phyloP scores from a whole-genome alignment of 1,140 invertebrate species.

The Drosophila ironensis region DNA sequence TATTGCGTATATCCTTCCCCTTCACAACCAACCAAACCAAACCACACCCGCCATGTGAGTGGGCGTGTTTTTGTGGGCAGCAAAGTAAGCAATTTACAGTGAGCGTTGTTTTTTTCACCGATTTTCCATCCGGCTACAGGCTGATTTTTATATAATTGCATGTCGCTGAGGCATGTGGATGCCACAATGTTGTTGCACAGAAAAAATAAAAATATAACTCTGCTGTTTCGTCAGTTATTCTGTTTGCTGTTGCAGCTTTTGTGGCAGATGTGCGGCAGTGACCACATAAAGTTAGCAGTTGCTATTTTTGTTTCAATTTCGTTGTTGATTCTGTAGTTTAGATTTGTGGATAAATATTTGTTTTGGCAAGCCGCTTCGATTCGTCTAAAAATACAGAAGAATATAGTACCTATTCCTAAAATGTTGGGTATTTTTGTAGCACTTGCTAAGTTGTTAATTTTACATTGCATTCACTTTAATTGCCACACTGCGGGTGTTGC shows the following conservation, averaged over 20 bases:
- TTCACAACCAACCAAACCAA: constrained; percentile 11
- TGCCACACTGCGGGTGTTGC: constrained; percentile 3
- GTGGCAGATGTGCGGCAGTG: too few species aligned
- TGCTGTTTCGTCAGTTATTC: constrained; percentile 8
- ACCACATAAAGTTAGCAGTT: too few species aligned
- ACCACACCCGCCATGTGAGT: constrained; percentile 19
- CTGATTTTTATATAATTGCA: constrained; percentile 72
- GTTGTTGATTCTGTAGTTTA: too few species aligned
- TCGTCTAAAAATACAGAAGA: too few species aligned
- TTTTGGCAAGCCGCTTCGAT: too few species aligned
- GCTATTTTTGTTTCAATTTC: too few species aligned
- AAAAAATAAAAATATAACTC: background rate
- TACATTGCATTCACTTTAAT: constrained; percentile 3
- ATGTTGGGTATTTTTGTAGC: background rate
- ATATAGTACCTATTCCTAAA: too few species aligned
- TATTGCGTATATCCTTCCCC: background rate
- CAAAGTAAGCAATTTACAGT: constrained; percentile 67
- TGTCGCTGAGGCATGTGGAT: constrained; percentile 5
- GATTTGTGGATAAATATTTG: too few species aligned
- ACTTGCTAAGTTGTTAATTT: background rate
- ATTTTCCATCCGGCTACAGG: constrained; percentile 22
- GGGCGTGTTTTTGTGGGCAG: constrained; percentile 46
- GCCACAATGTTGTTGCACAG: constrained; percentile 2
- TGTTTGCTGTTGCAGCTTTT: background rate
- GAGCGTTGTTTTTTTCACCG: constrained; percentile 8